These are phyloP conservation scores for Melikaiella ostensackeni DNA, from an alignment of 2,888 invertebrate genomes.

Conservation along the genomic window DNA sequence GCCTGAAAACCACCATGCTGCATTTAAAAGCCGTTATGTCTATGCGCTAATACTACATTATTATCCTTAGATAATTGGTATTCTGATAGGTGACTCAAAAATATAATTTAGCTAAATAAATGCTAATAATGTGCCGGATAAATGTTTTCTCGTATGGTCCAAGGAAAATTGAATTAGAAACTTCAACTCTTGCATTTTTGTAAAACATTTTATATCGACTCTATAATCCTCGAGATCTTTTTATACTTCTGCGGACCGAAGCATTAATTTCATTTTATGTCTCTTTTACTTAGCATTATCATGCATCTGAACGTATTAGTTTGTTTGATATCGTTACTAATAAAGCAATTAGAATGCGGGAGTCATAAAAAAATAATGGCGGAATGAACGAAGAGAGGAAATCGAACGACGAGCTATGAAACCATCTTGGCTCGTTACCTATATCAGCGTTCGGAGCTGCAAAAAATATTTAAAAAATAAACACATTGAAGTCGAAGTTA, in stretches of 20 bases:
- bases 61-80: constrained; percentile 32
- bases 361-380: background rate
- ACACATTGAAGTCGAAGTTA: constrained; percentile 53
- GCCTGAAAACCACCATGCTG: background rate
- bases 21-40: constrained; percentile 3
- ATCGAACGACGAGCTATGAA: background rate
- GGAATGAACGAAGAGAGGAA: background rate
- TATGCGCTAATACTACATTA: constrained; percentile 10
- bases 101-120: constrained; percentile 6
- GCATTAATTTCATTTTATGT: background rate
- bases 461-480: constrained; percentile 39
- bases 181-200: background rate
- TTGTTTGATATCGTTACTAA: background rate
- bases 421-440: constrained; percentile 14
- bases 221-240: background rate
- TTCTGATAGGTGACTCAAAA: background rate
- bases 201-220: background rate
- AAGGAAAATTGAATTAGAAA: background rate
- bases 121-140: background rate
- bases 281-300: background rate
- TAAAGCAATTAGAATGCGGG: constrained; percentile 6
- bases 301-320: background rate
- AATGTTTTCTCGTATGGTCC: background rate
- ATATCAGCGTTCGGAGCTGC: background rate
- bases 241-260: background rate